Conservation (phyloP, 2,888 invertebrate species). For the Eudemis profundana region DNA sequence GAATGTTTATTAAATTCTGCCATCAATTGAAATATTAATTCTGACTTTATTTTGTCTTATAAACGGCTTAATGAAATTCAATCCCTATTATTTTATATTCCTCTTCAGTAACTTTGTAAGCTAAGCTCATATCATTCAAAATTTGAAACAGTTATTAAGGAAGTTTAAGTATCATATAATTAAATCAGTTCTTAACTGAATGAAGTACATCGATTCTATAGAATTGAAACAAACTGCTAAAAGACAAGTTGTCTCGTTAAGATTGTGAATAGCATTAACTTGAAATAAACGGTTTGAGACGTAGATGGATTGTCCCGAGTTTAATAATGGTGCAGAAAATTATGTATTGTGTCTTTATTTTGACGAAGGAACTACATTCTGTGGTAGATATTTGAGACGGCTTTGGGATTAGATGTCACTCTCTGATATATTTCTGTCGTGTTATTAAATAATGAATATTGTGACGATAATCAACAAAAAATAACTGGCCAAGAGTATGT, state of each 20-base stretch:
- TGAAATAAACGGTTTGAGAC: constrained; percentile 32
- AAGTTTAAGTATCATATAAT: constrained; percentile 19
- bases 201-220: constrained; percentile 19
- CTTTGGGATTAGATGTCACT: no score
- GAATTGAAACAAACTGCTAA: constrained; percentile 25
- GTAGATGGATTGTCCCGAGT: constrained; percentile 17
- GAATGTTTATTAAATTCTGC: no score
- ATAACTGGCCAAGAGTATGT: no score
- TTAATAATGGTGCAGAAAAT: constrained; percentile 6
- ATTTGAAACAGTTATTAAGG: not conserved
- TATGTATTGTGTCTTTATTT: not conserved
- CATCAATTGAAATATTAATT: no score
- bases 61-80: not conserved
- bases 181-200: constrained; percentile 6
- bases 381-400: no score
- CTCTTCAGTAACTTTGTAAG: not conserved
- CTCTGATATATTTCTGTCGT: no score
- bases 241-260: constrained; percentile 39
- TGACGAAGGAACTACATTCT: not conserved
- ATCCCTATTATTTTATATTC: not conserved
- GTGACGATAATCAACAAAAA: no score
- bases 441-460: no score
- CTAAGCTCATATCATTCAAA: not conserved
- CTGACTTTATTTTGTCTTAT: no score
- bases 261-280: constrained; percentile 30